Percentiles rank a stretch among this genome's conserved stretches.
phyloP scores from a whole-genome alignment of 2,888 invertebrate genomes.

The Graphium colonna region DNA sequence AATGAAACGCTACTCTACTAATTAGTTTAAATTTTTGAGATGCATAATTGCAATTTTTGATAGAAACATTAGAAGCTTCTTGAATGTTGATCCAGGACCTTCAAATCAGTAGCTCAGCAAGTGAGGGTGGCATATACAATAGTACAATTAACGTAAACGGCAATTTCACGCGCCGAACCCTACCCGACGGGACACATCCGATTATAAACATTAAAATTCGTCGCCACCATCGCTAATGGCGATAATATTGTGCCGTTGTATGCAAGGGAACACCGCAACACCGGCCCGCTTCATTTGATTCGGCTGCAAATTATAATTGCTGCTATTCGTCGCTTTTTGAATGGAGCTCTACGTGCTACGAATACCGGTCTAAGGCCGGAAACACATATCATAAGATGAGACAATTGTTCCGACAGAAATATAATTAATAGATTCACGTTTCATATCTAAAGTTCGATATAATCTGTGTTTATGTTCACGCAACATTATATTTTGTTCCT shows the following conservation, averaged over 20 bases:
- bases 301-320: constrained; percentile 55
- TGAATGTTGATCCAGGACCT: no score
- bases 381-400: no score
- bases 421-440: no score
- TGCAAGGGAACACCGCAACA: constrained; percentile 5
- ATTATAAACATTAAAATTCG: constrained; percentile 12
- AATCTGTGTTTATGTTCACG: no score
- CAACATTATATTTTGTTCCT: no score
- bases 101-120: no score
- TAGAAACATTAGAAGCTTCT: no score
- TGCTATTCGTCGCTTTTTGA: constrained; percentile 51
- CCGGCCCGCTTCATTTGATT: constrained; percentile 44
- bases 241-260: constrained; percentile 1
- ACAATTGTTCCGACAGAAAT: no score
- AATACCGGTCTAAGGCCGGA: constrained; percentile 27
- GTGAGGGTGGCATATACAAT: neutral
- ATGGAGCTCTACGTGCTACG: constrained; percentile 37
- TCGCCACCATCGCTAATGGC: neutral
- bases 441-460: no score
- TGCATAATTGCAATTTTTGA: no score
- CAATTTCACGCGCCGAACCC: neutral
- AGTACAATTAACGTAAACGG: neutral
- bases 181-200: neutral
- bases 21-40: no score
- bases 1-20: no score